Percentiles rank a stretch among this genome's conserved stretches.
These are phyloP conservation scores for Drosophila phalerata DNA, from an alignment of 2,888 invertebrate genomes.

Conservation along the genomic window DNA sequence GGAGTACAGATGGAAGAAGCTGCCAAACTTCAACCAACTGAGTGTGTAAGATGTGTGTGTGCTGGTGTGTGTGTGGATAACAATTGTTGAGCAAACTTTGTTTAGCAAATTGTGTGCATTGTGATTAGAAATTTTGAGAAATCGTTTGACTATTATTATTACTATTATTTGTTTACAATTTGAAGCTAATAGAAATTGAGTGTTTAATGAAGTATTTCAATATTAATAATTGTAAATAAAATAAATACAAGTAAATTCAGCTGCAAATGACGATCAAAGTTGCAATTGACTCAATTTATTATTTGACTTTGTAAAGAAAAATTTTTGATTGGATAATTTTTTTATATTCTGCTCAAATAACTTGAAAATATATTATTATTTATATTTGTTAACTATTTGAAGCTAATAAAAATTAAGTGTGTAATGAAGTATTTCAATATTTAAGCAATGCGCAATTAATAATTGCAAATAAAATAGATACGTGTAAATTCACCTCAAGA, in stretches of 20 bases:
- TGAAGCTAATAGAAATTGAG: slow-evolving; percentile 18
- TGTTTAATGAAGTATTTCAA: slow-evolving; percentile 1
- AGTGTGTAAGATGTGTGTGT: neutral
- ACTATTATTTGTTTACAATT: slow-evolving; percentile 32
- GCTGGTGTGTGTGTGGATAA: neutral
- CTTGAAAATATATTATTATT: slow-evolving; percentile 26
- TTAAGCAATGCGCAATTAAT: no score
- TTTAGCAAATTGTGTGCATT: slow-evolving; percentile 54
- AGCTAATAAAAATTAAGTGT: slow-evolving; percentile 16
- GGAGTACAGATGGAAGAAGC: slow-evolving; percentile 17
- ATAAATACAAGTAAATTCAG: neutral
- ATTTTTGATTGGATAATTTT: no score
- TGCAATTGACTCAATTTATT: neutral
- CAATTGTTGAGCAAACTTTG: slow-evolving; percentile 35
- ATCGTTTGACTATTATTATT: slow-evolving; percentile 33
- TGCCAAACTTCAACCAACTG: slow-evolving; percentile 18
- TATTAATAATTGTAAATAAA: slow-evolving; percentile 5
- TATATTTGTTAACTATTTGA: slow-evolving; percentile 27
- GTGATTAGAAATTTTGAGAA: slow-evolving; percentile 53
- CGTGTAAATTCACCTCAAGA: slow-evolving; percentile 1
- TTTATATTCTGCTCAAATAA: no score
- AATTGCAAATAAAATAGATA: slow-evolving; percentile 1
- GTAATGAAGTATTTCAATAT: slow-evolving; percentile 1
- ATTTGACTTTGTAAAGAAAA: no score
- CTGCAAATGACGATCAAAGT: slow-evolving; percentile 5